Conservation (phyloP, 2,888 invertebrate genomes). For the Andrena camellia region DNA sequence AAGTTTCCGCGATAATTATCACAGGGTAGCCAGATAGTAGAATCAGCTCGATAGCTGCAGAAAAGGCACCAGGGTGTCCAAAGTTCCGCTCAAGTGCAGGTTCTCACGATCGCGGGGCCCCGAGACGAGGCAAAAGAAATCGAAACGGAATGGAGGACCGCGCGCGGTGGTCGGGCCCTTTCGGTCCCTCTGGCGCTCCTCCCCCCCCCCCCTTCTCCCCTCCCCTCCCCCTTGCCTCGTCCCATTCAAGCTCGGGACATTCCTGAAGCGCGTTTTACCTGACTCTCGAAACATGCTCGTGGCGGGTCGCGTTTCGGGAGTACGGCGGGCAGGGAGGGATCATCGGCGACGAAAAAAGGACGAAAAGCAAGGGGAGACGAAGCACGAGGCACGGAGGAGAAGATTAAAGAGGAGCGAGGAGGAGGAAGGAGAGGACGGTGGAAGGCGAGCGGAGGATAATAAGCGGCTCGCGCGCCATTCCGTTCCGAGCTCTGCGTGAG, state of each 20-base stretch:
- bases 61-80: neutral
- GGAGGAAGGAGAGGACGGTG: neutral
- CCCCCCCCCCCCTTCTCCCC: slow-evolving; percentile 7
- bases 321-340: slow-evolving; percentile 14
- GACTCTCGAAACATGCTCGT: slow-evolving; percentile 53
- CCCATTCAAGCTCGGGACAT: slow-evolving; percentile 25
- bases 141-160: slow-evolving; percentile 59
- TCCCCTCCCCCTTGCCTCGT: neutral
- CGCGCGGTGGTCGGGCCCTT: slow-evolving; percentile 18
- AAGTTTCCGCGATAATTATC: neutral
- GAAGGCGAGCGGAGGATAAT: slow-evolving; percentile 31
- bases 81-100: neutral
- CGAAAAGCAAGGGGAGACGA: neutral
- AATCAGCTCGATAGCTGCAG: neutral
- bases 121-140: slow-evolving; percentile 25
- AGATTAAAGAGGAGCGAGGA: neutral
- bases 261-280: slow-evolving; percentile 56
- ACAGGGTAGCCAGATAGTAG: neutral
- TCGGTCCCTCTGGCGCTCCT: slow-evolving; percentile 26
- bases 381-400: neutral
- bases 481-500: slow-evolving; percentile 24
- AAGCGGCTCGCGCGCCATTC: slow-evolving; percentile 29
- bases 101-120: slow-evolving; percentile 55
- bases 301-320: slow-evolving; percentile 43
- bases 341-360: neutral